Evolutionary conservation across 2,797 vertebrate species (phyloP).

Genomic region (Cryptoblepharus egeriae): DNA sequence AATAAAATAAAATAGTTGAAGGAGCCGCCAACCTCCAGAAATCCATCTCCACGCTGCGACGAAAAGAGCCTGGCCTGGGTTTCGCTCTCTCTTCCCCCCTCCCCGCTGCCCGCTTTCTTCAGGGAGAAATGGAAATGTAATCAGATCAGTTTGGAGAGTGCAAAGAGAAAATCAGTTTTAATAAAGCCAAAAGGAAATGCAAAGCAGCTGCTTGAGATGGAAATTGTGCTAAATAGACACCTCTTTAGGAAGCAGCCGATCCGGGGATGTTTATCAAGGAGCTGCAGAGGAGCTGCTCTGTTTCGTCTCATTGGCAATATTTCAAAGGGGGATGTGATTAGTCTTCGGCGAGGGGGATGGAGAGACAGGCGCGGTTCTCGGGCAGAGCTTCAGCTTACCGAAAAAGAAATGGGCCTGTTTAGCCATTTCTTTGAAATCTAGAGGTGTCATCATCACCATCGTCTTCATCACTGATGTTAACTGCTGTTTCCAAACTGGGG

Average conservation of each 20-base stretch:
- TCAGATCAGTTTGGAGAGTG: conserved; percentile 81
- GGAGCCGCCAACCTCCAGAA: background rate
- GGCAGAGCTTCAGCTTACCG: too few species aligned
- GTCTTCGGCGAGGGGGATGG: fast-evolving
- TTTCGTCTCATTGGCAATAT: conserved; percentile 41
- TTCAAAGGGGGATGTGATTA: conserved; percentile 20
- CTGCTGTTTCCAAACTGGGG: background rate
- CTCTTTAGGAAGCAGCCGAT: conserved; percentile 67
- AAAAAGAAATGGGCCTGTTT: too few species aligned
- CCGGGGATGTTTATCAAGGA: conserved; percentile 55
- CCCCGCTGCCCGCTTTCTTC: conserved; percentile 61
- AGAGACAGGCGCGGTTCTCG: fast-evolving
- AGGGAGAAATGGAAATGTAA: conserved; percentile 82
- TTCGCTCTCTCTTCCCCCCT: too few species aligned
- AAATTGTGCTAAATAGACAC: conserved; percentile 75
- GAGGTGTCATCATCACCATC: background rate
- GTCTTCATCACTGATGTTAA: too few species aligned
- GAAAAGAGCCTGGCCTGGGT: background rate
- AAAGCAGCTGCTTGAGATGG: conserved; percentile 80
- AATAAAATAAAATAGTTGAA: background rate
- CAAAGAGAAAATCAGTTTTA: conserved; percentile 85
- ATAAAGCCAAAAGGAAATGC: conserved; percentile 82
- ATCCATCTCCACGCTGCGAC: conserved; percentile 32
- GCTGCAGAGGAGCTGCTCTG: conserved; percentile 26
- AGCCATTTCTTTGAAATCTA: background rate